Base-by-base conservation (phyloP, 2,888 invertebrate genomes). In the Agrochola litura region DNA sequence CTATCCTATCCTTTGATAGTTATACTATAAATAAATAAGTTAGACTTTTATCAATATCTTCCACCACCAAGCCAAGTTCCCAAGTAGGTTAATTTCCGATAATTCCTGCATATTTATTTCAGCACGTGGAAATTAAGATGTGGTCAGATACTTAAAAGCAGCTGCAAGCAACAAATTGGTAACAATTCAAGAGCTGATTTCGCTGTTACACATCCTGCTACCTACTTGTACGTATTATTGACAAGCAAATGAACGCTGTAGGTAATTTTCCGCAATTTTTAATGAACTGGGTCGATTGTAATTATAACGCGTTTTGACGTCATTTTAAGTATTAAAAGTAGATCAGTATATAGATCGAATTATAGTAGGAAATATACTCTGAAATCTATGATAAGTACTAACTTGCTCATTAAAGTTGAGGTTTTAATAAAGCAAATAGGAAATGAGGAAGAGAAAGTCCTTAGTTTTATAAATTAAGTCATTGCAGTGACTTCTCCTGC, bases 311-410 rank as follows among this genome's bases (percentile, higher is more conserved):
- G 69, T 58, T 73, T 46, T 43, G 49, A 77, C 30, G 56, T 77
- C 37, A 54, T 37, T 63, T 64, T 46, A 58, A 41, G 6, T 70
- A n/a, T 14, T 37, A 68, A 52, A 49, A 56, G 66, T 67, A 76
- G 60, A 46, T 81, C 41, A 70, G 70, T 78, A 67, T 64, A 49
- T 70, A 79, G n/a, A n/a, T n/a, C 77, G 56, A 73, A 82, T 86
- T 86, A 86, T 52, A 12, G 68, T 41, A 86, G 76, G 84, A 84
- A 86, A 74, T 77, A 77, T 82, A 86, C 56, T 79, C 30, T 76
- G 77, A 71, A 85, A 65, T 68, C 73, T 81, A 41, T 64, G 67
- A 52, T 52, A n/a, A n/a, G n/a, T n/a, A 52, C 22, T 64, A 70
- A 41, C 65, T 52, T 30, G 49, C 25, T 64, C 49, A 69, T 63